Evolutionary conservation across 2,113 vertebrate genomes (phyloP).

Genomic region (Mugil cephalus): DNA sequence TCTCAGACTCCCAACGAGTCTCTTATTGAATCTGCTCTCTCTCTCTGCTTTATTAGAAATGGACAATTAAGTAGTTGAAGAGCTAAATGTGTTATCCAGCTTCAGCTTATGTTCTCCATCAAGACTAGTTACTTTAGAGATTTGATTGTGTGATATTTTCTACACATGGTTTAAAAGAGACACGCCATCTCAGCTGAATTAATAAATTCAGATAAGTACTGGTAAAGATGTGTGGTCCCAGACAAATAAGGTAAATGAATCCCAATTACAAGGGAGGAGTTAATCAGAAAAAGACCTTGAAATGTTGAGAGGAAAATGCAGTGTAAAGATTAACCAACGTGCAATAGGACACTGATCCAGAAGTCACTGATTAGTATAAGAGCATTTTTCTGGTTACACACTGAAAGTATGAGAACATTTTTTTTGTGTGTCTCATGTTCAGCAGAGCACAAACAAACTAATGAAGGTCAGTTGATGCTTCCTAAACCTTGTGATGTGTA

Average conservation of each 20-base stretch:
- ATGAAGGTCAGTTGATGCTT: constrained; percentile 11
- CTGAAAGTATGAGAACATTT: background rate
- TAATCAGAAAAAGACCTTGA: too few relatives aligned
- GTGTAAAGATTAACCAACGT: background rate
- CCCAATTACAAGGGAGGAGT: too few relatives aligned
- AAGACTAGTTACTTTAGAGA: too few relatives aligned
- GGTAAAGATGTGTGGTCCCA: too few relatives aligned
- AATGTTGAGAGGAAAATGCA: background rate
- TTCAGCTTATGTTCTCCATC: too few relatives aligned
- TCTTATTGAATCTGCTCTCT: background rate
- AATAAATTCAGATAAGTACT: too few relatives aligned
- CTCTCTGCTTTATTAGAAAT: constrained; percentile 7
- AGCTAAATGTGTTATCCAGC: background rate
- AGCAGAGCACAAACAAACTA: constrained; percentile 1
- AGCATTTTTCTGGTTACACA: background rate
- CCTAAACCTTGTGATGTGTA: constrained; percentile 26
- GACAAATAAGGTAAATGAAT: too few relatives aligned
- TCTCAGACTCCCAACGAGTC: background rate
- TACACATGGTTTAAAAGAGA: too few relatives aligned
- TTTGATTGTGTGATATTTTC: too few relatives aligned
- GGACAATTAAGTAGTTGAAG: background rate
- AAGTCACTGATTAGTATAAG: too few relatives aligned
- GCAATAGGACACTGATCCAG: background rate
- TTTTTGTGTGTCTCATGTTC: too few relatives aligned
- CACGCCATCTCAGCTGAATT: too few relatives aligned